Percentiles rank a stretch among this genome's conserved stretches.
Evolutionary conservation across 2,888 invertebrate species (phyloP).

Genomic region (Phengaris alcon): DNA sequence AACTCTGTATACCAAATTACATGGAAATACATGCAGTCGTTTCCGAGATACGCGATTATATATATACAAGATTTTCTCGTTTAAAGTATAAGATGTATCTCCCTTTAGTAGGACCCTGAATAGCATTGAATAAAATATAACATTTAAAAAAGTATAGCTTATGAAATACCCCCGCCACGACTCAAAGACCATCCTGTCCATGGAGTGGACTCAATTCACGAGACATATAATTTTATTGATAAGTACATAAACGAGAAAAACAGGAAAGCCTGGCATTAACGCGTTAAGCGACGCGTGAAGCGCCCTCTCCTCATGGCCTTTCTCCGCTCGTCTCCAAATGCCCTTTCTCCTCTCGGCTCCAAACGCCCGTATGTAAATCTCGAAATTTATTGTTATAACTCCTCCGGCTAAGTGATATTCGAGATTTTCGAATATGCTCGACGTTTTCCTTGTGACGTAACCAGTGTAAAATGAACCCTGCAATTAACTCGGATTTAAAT

Average conservation of each 20-base stretch:
- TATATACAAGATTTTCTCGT: too few relatives aligned
- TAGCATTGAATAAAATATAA: too few relatives aligned
- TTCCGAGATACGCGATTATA: too few relatives aligned
- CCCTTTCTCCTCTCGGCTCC: conserved; percentile 48
- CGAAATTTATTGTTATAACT: conserved; percentile 73
- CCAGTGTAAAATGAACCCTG: conserved; percentile 28
- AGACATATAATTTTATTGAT: conserved; percentile 35
- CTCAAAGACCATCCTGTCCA: neutral
- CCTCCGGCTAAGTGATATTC: conserved; percentile 73
- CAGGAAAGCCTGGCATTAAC: conserved; percentile 54
- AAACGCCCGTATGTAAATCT: conserved; percentile 68
- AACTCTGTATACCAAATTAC: too few relatives aligned
- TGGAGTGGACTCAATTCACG: conserved; percentile 6
- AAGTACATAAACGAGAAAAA: conserved; percentile 41
- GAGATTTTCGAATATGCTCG: conserved; percentile 66
- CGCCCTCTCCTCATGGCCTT: conserved; percentile 49
- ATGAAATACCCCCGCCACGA: too few relatives aligned
- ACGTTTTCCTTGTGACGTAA: conserved; percentile 55
- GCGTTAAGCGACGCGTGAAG: conserved; percentile 64
- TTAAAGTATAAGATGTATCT: too few relatives aligned
- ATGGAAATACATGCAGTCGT: too few relatives aligned
- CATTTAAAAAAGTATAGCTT: neutral
- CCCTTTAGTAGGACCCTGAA: too few relatives aligned
- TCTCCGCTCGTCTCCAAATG: conserved; percentile 44
- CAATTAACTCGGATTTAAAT: too few relatives aligned